These are phyloP conservation scores for Sphenopsis melanotis DNA, from an alignment of 2,797 vertebrate genomes.

Conservation along the genomic window DNA sequence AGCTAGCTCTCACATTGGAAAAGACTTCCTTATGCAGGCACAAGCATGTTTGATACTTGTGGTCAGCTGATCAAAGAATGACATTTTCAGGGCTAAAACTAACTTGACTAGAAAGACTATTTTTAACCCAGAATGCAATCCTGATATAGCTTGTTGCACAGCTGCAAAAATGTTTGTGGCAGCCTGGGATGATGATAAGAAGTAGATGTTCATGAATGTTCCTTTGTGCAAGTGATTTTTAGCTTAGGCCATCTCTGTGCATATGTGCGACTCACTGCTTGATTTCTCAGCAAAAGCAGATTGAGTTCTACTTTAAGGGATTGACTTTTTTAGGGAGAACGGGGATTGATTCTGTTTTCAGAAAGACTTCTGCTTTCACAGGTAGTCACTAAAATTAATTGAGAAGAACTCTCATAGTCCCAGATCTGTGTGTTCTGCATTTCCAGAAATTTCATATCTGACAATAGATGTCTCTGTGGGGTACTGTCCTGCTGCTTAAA, in stretches of 20 bases:
- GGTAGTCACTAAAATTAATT: not conserved
- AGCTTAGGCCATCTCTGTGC: not conserved
- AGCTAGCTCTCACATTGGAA: not conserved
- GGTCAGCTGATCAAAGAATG: not conserved
- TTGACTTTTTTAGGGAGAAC: not conserved
- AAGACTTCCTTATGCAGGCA: not conserved
- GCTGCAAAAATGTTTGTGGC: slow-evolving; percentile 14
- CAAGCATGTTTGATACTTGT: not conserved
- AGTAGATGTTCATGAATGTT: not conserved
- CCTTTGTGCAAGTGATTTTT: not conserved
- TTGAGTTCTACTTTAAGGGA: not conserved
- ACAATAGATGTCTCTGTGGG: not conserved
- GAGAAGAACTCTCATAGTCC: not conserved
- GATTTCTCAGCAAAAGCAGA: not conserved
- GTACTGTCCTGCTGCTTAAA: not conserved
- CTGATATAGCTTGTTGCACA: slow-evolving; percentile 14
- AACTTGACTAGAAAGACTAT: not conserved
- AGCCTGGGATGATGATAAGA: not conserved
- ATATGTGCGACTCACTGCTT: not conserved
- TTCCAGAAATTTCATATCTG: not conserved
- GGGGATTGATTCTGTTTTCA: not conserved
- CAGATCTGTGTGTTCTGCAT: not conserved
- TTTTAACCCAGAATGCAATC: not conserved
- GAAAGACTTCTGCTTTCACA: not conserved
- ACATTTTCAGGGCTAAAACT: not conserved